Evolutionary conservation across 2,888 invertebrate genomes (phyloP), one percentile per base, ranked within the genome.

Genomic region (Scaeva pyrastri): DNA sequence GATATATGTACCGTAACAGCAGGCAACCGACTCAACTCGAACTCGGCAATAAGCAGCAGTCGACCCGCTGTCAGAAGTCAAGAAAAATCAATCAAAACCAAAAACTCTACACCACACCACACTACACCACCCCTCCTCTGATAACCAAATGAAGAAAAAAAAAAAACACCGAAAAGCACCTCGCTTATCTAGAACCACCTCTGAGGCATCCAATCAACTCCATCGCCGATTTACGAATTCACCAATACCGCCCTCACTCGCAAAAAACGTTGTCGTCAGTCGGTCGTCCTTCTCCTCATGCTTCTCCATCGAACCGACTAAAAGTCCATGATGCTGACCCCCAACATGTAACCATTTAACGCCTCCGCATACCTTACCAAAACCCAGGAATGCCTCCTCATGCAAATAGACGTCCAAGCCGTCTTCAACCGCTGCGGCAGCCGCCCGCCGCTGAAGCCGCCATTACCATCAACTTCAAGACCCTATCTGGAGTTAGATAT

Each of bases 261-360:
- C 55, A 14, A 43, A 62, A 10, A 56, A 48, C 58, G 56, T 76
- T 60, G 56, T 68, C 68, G 39, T 52, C n/a, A 5, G 21, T 21
- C 7, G 36, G 8, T 41, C 16, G 41, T 41, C 48, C 43, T 43
- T 7, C 12, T 11, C 56, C 48, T 60, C 62, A 55, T 26, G 1
- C 58, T 36, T 7, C 10, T 19, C 12, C 43, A 1, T 39, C 48
- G 10, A 10, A 11, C 26, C n/a, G n/a, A 66, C n/a, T n/a, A n/a
- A 21, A n/a, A 52, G 68, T 68, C 50, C 68, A 23, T 68, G 77
- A 74, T 73, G 81, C 82, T 86, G 86, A 86, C 86, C 86, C 86
- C 82, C 86, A 86, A 86, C 86, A 74, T 82, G 82, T 77, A 82
- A 86, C 77, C 82, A 81, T 86, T 86, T 86, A 82, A 86, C 86